phyloP scores from a whole-genome alignment of 2,797 vertebrate species.

The Tenualosa thibaudeaui region DNA sequence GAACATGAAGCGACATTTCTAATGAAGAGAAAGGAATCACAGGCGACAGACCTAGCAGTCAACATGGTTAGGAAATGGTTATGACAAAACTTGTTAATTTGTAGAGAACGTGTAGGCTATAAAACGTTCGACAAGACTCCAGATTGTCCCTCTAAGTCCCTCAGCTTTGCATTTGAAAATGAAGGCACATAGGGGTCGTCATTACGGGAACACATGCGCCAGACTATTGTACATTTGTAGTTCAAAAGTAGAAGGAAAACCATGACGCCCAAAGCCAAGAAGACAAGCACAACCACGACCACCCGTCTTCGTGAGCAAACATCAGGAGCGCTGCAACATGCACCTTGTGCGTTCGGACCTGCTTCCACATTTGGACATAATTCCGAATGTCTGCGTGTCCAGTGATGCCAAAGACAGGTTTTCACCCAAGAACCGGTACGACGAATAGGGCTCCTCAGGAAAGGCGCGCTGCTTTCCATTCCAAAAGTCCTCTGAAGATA shows the following conservation, averaged over 20 bases:
- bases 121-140: not conserved
- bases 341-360: not conserved
- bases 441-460: not conserved
- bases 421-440: conserved; percentile 47
- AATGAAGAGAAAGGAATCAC: not conserved
- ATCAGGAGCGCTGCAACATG: not conserved
- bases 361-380: not conserved
- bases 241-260: conserved; percentile 57
- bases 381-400: not conserved
- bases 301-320: conserved; percentile 40
- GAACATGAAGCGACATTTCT: not conserved
- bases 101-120: not conserved
- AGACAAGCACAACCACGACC: conserved; percentile 34
- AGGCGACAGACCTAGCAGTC: not conserved
- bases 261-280: conserved; percentile 47
- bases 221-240: conserved; percentile 60
- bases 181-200: conserved; percentile 33
- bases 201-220: conserved; percentile 46
- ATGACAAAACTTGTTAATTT: not conserved
- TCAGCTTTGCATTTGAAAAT: not conserved
- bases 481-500: not conserved
- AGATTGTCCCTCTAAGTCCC: not conserved
- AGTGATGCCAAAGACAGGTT: not conserved
- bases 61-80: not conserved
- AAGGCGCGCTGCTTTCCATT: not conserved